Evolutionary conservation across 2,113 vertebrate genomes (phyloP).

Genomic region (Galbula dea): DNA sequence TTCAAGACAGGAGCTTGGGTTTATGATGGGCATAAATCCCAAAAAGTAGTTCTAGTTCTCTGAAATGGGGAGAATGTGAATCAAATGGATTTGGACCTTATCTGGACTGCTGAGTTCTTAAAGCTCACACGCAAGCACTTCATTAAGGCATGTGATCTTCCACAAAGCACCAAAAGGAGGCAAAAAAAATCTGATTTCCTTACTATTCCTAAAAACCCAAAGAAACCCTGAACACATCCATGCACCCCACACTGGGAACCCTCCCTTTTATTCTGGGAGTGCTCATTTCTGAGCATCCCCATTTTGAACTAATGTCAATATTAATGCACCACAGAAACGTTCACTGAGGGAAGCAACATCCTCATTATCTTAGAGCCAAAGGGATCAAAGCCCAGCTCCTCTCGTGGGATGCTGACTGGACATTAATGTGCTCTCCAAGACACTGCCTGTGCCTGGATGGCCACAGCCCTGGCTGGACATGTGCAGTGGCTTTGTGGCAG

Average conservation of each 20-base stretch:
- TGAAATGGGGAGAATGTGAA: neutral
- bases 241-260: fast-evolving
- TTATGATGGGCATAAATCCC: conserved; percentile 1
- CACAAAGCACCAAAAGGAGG: neutral
- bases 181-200: neutral
- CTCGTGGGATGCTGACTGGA: neutral
- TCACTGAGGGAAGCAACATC: neutral
- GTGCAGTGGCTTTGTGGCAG: neutral
- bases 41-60: neutral
- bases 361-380: neutral
- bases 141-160: conserved; percentile 9
- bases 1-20: conserved; percentile 7
- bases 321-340: neutral
- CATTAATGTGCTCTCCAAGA: neutral
- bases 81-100: conserved; percentile 14
- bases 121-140: neutral
- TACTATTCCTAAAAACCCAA: neutral
- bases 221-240: neutral
- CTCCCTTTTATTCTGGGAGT: neutral
- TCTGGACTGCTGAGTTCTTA: neutral
- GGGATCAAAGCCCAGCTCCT: neutral
- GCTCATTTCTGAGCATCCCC: fast-evolving
- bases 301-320: neutral
- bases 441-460: neutral
- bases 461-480: neutral